A percentile compares a stretch with the other conserved stretches of the same genome.
phyloP scores from a whole-genome alignment of 2,113 vertebrate genomes.

The Campylomormyrus tamandua region DNA sequence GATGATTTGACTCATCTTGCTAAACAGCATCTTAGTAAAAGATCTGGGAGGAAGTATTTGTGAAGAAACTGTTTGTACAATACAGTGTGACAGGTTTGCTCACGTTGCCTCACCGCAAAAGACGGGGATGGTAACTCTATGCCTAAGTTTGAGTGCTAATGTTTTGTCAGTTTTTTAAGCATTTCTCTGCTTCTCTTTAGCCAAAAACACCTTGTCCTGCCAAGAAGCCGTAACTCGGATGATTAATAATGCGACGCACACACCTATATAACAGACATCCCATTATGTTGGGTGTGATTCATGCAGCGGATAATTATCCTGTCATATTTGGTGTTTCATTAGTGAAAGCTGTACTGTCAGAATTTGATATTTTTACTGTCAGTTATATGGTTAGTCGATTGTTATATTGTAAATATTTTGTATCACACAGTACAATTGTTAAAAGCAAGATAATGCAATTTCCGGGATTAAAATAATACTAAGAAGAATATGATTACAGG shows the following conservation, averaged over 20 bases:
- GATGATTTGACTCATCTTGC: slow-evolving; percentile 33
- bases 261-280: slow-evolving; percentile 52
- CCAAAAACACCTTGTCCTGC: slow-evolving; percentile 22
- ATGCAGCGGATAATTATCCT: slow-evolving; percentile 62
- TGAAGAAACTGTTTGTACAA: slow-evolving; percentile 34
- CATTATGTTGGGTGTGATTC: slow-evolving; percentile 45
- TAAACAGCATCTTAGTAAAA: slow-evolving; percentile 47
- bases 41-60: slow-evolving; percentile 52
- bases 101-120: not conserved
- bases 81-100: not conserved
- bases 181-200: slow-evolving; percentile 23
- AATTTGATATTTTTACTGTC: slow-evolving; percentile 48
- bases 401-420: not conserved
- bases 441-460: not conserved
- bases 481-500: not conserved
- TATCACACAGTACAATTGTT: not conserved
- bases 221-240: slow-evolving; percentile 39
- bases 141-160: not conserved
- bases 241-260: slow-evolving; percentile 56
- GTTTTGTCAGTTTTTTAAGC: not conserved
- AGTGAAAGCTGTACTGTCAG: slow-evolving; percentile 52
- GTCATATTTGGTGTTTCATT: slow-evolving; percentile 60
- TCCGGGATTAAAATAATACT: not conserved
- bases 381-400: slow-evolving; percentile 33
- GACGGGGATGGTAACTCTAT: not conserved